Evolutionary conservation across 2,797 vertebrate genomes (phyloP), one percentile per base, ranked within the genome.

Genomic region (Crax fasciolata): DNA sequence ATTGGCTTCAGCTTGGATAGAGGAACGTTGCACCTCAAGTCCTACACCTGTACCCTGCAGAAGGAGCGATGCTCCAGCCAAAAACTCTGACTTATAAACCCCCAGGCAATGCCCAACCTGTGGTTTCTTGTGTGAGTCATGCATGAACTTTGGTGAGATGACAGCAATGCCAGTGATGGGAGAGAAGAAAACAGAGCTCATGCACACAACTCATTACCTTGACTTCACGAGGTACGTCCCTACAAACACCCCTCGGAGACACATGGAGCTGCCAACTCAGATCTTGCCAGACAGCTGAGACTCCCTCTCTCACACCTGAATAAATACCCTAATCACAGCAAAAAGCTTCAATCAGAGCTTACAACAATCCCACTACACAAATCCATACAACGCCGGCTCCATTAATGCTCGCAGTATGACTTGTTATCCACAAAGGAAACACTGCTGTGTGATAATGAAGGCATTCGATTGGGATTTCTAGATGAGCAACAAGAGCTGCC

Each of bases 401-500:
- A 38, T 67, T 79, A 83, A 57, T 30, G 83, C 94, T 94, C 61
- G 2, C 90, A 12, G 79, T 74, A 19, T n/a, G 90, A 91, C 85
- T 96, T 57, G 93, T 96, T 94, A 94, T 63, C 90, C 94, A 87
- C 94, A 90, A 94, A 91, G 88, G 94, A 83, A 96, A 94, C 85
- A 28, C 94, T 6, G 88, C 93, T 86, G 96, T 67, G 88, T 77
- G 92, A 88, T 94, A 96, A 94, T 86, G 96, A 93, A 95, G 90
- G 76, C 49, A 4, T 76, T 94, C 88, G 58, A 77, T 84, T 74
- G 96, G 93, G 96, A 93, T 92, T 96, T 93, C 54, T 5, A 88
- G 90, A 94, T 81, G 92, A 96, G 79, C 90, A 92, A 65, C 70
- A 80, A 86, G 80, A 93, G 75, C 80, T 81, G 92, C 92, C 93